These are phyloP conservation scores for Tachystola acroxantha DNA, from an alignment of 2,888 invertebrate genomes.

Conservation along the genomic window DNA sequence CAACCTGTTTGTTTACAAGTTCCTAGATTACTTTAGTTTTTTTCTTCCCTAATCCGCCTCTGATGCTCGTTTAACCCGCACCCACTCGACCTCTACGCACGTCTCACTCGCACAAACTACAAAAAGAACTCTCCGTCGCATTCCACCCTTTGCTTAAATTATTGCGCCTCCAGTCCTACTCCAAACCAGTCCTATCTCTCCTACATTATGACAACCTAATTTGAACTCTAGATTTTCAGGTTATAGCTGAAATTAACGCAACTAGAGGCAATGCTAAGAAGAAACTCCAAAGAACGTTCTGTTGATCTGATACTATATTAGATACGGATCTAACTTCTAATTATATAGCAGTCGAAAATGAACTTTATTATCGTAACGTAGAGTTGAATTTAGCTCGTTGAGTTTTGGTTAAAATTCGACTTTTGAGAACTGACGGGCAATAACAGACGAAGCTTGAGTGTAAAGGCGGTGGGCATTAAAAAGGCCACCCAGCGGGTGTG, in stretches of 20 bases:
- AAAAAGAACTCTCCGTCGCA: constrained; percentile 76
- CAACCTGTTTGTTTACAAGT: too few species aligned
- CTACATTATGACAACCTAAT: constrained; percentile 24
- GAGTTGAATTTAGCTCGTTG: constrained; percentile 7
- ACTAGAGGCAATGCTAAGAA: constrained; percentile 32
- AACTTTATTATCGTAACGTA: constrained; percentile 17
- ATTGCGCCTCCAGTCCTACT: constrained; percentile 62
- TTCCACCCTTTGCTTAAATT: constrained; percentile 77
- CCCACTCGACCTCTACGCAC: constrained; percentile 72
- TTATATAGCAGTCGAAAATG: constrained; percentile 19
- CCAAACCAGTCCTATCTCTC: constrained; percentile 38
- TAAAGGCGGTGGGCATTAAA: constrained; percentile 57
- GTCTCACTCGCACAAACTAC: constrained; percentile 77
- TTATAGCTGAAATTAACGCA: constrained; percentile 25
- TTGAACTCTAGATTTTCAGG: constrained; percentile 22
- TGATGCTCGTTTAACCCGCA: constrained; percentile 68
- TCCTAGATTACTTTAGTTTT: too few species aligned
- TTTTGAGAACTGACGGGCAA: constrained; percentile 45
- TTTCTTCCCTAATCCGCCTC: constrained; percentile 37
- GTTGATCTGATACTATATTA: constrained; percentile 51
- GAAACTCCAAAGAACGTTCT: constrained; percentile 59
- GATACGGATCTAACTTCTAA: constrained; percentile 54
- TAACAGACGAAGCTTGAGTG: constrained; percentile 40
- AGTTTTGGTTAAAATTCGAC: constrained; percentile 37
- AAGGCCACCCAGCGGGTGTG: constrained; percentile 39